A percentile compares a stretch with the other conserved stretches of the same genome.
Evolutionary conservation across 1,140 invertebrate genomes (phyloP).

Genomic region (Xylocopa sonorina): DNA sequence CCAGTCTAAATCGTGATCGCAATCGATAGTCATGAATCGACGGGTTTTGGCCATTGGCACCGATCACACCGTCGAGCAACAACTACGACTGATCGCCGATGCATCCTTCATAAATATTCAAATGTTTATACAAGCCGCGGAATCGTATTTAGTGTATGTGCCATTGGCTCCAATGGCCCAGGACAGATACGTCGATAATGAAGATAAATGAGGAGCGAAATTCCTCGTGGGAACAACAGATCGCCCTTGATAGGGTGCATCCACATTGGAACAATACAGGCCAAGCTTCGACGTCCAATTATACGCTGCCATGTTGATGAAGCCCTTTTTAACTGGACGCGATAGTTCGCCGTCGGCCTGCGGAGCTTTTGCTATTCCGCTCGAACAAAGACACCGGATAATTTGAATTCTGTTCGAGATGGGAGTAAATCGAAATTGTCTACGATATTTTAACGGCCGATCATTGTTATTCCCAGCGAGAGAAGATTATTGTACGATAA

Average conservation of each 20-base stretch:
- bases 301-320: conserved; percentile 37
- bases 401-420: too few relatives aligned
- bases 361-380: too few relatives aligned
- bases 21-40: not conserved
- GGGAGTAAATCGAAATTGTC: too few relatives aligned
- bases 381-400: too few relatives aligned
- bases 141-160: conserved; percentile 31
- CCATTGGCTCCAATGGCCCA: conserved; percentile 5
- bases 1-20: not conserved
- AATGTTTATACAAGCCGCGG: conserved; percentile 53
- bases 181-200: conserved; percentile 67
- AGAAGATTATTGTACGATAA: too few relatives aligned
- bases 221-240: conserved; percentile 65
- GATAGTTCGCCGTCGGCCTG: not conserved
- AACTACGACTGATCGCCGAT: conserved; percentile 9
- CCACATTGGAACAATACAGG: conserved; percentile 33
- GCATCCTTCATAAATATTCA: conserved; percentile 64
- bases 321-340: conserved; percentile 28
- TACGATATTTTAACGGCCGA: too few relatives aligned
- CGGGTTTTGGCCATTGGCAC: not conserved
- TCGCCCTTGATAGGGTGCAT: conserved; percentile 49
- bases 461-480: too few relatives aligned
- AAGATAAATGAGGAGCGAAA: conserved; percentile 67
- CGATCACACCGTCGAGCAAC: conserved; percentile 36
- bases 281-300: conserved; percentile 32